phyloP scores from a whole-genome alignment of 2,113 vertebrate species.

The Damaliscus lunatus region DNA sequence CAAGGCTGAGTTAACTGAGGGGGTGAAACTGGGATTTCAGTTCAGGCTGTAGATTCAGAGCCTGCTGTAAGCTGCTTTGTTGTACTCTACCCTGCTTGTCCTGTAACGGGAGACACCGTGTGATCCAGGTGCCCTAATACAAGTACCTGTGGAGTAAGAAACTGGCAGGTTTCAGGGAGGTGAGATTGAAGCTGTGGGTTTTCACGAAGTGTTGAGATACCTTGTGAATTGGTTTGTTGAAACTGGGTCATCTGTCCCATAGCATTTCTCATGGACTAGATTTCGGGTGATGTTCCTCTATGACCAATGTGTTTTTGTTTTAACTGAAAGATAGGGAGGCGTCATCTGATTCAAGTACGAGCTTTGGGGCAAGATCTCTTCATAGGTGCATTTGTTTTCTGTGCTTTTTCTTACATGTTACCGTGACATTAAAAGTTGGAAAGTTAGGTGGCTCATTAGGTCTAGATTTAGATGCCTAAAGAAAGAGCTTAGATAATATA shows the following conservation, averaged over 20 bases:
- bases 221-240: neutral
- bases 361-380: neutral
- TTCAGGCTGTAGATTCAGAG: neutral
- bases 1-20: neutral
- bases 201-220: neutral
- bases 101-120: neutral
- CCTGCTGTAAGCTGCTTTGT: neutral
- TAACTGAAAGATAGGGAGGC: neutral
- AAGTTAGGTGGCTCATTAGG: neutral
- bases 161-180: neutral
- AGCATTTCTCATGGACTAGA: neutral
- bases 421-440: neutral
- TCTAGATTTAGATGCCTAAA: neutral
- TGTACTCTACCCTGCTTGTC: fast-evolving
- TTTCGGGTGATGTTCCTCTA: neutral
- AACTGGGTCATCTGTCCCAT: neutral
- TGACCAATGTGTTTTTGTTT: neutral
- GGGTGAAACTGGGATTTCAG: neutral
- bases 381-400: neutral
- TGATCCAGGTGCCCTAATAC: neutral
- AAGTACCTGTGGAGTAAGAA: neutral
- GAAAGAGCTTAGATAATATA: neutral
- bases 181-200: neutral
- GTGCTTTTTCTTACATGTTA: neutral
- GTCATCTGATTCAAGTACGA: neutral